Base-by-base conservation (phyloP, 2,888 invertebrate species). In the Andricus curvator region DNA sequence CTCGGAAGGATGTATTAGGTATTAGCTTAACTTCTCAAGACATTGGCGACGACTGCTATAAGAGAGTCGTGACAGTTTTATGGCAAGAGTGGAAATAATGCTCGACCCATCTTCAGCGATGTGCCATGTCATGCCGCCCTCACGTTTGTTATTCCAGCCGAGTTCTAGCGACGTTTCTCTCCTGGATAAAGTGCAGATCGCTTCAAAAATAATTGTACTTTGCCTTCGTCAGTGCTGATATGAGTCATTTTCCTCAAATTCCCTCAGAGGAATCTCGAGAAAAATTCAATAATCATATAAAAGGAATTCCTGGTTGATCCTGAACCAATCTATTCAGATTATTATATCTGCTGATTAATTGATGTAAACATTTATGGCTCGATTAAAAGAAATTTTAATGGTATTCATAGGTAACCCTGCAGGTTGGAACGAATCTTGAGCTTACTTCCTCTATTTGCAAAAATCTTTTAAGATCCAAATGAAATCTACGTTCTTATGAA, bases 11-110 rank as follows among this genome's bases (percentile, higher is more conserved):
- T 70, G 68, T 70, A 70, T 70, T 70, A 70, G 68, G 68, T 70
- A 70, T 70, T 51, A 70, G 68, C 41, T 51, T 70, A 51, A 25
- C 68, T 70, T 70, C 48, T 70, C 68, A 70, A 70, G 68, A 51
- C 48, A 15, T 44, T 44, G 48, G 48, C 25, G 68, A 68, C 68
- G 68, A 68, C 68, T 68, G 48, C 68, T 68, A 17, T 68, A 68
- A 68, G 68, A 68, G 68, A 68, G 68, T 68, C 68, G 68, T 68
- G 68, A 70, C 68, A 70, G 68, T 70, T 70, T 70, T 51, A 70
- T 44, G 68, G 68, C 68, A 70, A 70, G 68, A 29, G 68, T 70
- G 68, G 48, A 70, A 70, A 70, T 70, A 70, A 70, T 51, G 68
- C 68, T 48, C 68, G 68, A 48, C 48, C 48, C 68, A 15, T 20